Evolutionary conservation across 2,797 vertebrate species (phyloP), one percentile per base, ranked within the genome.

Genomic region (Rhadinocentrus ornatus): DNA sequence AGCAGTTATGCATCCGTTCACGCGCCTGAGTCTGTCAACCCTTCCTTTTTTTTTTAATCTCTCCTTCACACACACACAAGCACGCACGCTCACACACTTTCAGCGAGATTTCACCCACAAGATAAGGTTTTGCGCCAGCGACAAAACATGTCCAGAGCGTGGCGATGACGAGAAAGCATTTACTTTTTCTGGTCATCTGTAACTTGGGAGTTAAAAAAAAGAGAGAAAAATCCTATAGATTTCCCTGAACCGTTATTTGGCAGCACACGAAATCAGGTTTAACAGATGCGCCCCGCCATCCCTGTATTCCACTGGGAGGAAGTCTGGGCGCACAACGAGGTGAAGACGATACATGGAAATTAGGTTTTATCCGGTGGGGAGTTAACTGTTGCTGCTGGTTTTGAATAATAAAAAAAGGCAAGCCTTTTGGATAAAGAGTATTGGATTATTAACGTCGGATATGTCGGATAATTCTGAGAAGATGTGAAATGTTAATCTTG

Each of bases 271-370:
- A 78, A 56, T 69, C 81, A 67, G 84, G 73, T 68, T 85, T 59
- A 69, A 60, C 69, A 62, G 75, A 82, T 74, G 82, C 75, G 63
- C 74, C 78, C 52, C 81, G 87, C 67, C 71, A 66, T 69, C 75
- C 66, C 81, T 8, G 68, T 58, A 46, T 76, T 87, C 69, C 71
- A 52, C 53, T 74, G 80, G 77, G 81, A 82, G 73, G 78, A 88
- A 78, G 75, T 85, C 80, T 35, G 73, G 73, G 69, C 66, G 57
- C 71, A 54, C 56, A 75, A 44, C 66, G 69, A 84, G 86, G 84
- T 84, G 80, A 85, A 86, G 79, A 73, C 57, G 53, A 29, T 27
- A 63, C 13, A 41, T 55, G 63, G 76, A 74, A 60, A 44, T 68
- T 5, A 57, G 62, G 2, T 69, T 75, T 62, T n/a, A 60, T 41